Evolutionary conservation across 2,797 vertebrate species (phyloP), one percentile per base, ranked within the genome.

Genomic region (Sebastolobus altivelis): DNA sequence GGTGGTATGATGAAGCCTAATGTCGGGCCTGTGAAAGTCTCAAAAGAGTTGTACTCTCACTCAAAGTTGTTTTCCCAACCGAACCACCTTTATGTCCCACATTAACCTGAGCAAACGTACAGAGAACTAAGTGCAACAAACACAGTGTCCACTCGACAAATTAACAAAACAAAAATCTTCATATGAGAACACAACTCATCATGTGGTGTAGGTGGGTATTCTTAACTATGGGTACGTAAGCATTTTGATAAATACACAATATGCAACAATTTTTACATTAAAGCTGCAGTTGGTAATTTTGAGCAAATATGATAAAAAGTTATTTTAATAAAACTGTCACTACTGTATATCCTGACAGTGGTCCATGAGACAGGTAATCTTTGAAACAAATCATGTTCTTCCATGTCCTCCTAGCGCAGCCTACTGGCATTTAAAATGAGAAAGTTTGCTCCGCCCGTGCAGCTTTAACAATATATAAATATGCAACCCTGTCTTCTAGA

Each of bases 1-100:
- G 54, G 20, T 60, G 43, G 25, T 55, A 27, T 72, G 49, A 70
- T 71, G 55, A 70, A 35, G 14, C n/a, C 14, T 27, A 20, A 61
- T 37, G 46, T 60, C 29, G 35, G 65, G 54, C 29, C 68, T 69
- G 29, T 27, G 8, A 35, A 56, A 37, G 67, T 68, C 33, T 75
- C 25, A 29, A 2, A 67, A 59, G 18, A 79, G 27, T 16, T 18
- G 2, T 2, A 1, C 27, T 66, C 22, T 62, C 22, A 14, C 4
- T 55, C 43, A 29, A 54, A 73, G 37, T 31, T 73, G 49, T 25
- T 72, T 80, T 25, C 22, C 40, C 1, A 20, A 7, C 27, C 13
- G 1, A n/a, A 54, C 31, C 12, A 31, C 5, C 33, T 43, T 9
- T 35, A 55, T 46, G 56, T 52, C 9, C 49, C 4, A n/a, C 3